Evolutionary conservation across 2,113 vertebrate species (phyloP), one percentile per base, ranked within the genome.

Genomic region (Calypte anna): DNA sequence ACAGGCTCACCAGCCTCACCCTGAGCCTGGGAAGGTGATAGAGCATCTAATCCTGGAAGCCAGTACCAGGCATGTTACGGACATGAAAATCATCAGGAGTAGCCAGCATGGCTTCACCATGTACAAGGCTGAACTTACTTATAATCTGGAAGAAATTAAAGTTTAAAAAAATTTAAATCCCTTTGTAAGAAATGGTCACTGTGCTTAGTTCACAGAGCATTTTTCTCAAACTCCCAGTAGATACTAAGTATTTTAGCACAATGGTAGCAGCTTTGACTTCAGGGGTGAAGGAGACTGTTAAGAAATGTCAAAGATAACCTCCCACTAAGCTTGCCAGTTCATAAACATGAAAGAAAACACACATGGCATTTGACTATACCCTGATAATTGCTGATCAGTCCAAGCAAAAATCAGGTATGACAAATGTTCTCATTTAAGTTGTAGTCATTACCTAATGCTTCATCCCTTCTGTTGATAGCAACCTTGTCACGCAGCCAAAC

Each of bases 401-500:
- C 93, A 90, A 84, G 79, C 77, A 95, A 93, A 95, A 96, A 92
- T 90, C 96, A 96, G 96, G 85, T 90, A 50, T 89, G 74, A 94
- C 92, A 91, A 94, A 86, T 50, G 88, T 77, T 91, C 76, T 91
- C 90, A 91, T 96, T 91, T 73, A 93, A 94, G 91, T 69, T 90
- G 94, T 81, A 97, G 90, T 85, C 88, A 83, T 94, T 97, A 97
- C 96, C 93, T 97, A 97, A 97, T 94, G 91, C 91, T 94, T 96
- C 93, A 84, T 82, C 58, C 89, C 67, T 88, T 94, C 61, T 55
- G 94, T 88, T 96, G 96, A 97, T 96, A 95, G 96, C 97, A 97
- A 97, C 97, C 96, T 94, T 97, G 96, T 96, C 95, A 96, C 11
- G 16, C 67, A 96, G 97, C 96, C 97, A 98, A 97, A 94, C 87